These are phyloP conservation scores for Enteromius unitaeniatus DNA, from an alignment of 2,797 vertebrate genomes.

Conservation along the genomic window DNA sequence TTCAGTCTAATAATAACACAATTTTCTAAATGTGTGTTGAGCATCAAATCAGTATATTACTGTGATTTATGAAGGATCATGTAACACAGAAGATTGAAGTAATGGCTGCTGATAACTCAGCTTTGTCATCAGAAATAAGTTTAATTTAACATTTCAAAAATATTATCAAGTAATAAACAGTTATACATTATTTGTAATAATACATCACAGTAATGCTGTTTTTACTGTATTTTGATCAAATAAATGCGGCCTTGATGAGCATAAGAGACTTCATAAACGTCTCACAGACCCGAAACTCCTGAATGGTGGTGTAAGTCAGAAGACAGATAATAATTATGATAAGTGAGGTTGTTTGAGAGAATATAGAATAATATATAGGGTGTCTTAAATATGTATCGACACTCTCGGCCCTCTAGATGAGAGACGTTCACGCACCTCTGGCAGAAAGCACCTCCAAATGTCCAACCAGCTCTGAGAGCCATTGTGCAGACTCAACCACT, in stretches of 20 bases:
- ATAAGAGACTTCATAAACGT: neutral
- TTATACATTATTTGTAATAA: neutral
- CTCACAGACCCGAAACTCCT: neutral
- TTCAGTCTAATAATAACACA: neutral
- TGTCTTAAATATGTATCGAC: conserved; percentile 67
- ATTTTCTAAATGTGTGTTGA: neutral
- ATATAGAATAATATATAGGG: conserved; percentile 1
- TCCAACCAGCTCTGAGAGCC: conserved; percentile 81
- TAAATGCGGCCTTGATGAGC: neutral
- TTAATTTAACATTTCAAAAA: neutral
- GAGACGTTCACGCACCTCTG: conserved; percentile 70
- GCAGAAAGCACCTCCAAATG: conserved; percentile 69
- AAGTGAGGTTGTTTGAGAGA: neutral
- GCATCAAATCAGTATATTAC: neutral
- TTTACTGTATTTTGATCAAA: neutral
- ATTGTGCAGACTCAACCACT: conserved; percentile 69
- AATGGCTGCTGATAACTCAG: neutral
- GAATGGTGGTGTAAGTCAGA: neutral
- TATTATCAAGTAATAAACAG: neutral
- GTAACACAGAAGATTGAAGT: neutral
- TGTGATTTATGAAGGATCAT: neutral
- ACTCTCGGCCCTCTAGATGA: conserved; percentile 82
- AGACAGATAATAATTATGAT: neutral
- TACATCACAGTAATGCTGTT: neutral
- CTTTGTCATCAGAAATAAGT: neutral